Base-by-base conservation (phyloP, 1,140 invertebrate genomes). In the Drosophila carrolli region DNA sequence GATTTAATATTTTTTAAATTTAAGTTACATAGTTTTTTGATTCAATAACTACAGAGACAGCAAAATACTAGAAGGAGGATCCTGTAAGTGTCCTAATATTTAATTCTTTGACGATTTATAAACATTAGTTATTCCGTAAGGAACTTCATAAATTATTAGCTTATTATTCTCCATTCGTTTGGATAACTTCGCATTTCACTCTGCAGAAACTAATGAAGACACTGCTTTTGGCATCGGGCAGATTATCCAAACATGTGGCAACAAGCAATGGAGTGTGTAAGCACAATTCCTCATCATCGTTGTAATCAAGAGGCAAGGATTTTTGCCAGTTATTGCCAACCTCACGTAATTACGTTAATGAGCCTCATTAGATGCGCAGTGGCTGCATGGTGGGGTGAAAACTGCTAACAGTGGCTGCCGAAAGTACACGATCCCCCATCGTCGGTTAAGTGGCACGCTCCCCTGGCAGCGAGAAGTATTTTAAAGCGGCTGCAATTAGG, bases 301-400 rank as follows among this genome's bases (percentile, higher is more conserved):
- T 9, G 70, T 53, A 67, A 79, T 76, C 57, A 72, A 77, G 41
- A 35, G 63, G 56, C 23, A 55, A 27, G 35, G 47, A 41, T 55
- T 63, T 62, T 63, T 72, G 38, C 73, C 59, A 71, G 70, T 80
- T 83, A 72, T 63, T 57, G 51, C 75, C 63, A 73, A 72, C 58
- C 75, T 73, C 61, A 68, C 55, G 78, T 72, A 86, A 86, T 86
- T 86, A 78, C 78, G 75, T 50, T 86, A 86, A 86, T 86, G 82
- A 86, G 75, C 46, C 82, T 82, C 78, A 86, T 86, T 86, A 82
- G 83, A 67, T 65, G 68, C 55, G 58, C 51, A 54, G 41, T 40
- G 14, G 50, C 10, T 66, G 60, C 60, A 46, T 13, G n/a, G 51
- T 19, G 23, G 14, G 43, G 43, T 4, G 41, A 23, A 48, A 32